Evolutionary conservation across 1,140 invertebrate species (phyloP), one percentile per base, ranked within the genome.

Genomic region (Yoshiicerus persimilis): DNA sequence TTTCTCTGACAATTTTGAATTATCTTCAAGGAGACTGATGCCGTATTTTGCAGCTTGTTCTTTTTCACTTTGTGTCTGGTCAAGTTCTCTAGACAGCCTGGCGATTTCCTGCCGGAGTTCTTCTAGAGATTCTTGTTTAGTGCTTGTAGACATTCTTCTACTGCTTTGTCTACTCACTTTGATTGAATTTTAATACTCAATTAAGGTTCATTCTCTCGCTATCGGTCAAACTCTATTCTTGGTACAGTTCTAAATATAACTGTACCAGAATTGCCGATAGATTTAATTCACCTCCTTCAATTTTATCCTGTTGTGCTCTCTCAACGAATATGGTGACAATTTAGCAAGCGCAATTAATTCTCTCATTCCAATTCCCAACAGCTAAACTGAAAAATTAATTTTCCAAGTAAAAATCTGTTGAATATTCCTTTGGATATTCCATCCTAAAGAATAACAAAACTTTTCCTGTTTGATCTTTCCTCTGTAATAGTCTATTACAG

Each of bases 11-110:
- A 99, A 93, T 32, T 94, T 93, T 70, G 96, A 95, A 93, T 99
- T 99, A 92, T 99, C 98, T 92, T 99, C 97, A 86, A 99, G 94
- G 84, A 99, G 94, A 32, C 87, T 97, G 88, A 99, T 94, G 11
- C 99, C 98, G 93, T 98, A 98, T 93, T 99, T 96, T 41, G 98
- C 98, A 64, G 98, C 99, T 93, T 99, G 98, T 89, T 97, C 95
- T 93, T 99, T 99, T 93, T 99, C 97, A 90, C 96, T 96, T 91
- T 96, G 97, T 6, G 98, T 97, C 92, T 98, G 96, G 92, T 98
- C 97, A 87, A 99, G 94, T 93, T 99, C 98, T 64, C 96, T 94
- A 62, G 95, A 95, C 39, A 99, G 94, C 91, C 97, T 95, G 93
- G 97, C 96, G 90, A 99, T 95, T 94, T 99, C 98, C 91, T 94